Evolutionary conservation across 2,797 vertebrate species (phyloP).

Genomic region (Choloepus didactylus): DNA sequence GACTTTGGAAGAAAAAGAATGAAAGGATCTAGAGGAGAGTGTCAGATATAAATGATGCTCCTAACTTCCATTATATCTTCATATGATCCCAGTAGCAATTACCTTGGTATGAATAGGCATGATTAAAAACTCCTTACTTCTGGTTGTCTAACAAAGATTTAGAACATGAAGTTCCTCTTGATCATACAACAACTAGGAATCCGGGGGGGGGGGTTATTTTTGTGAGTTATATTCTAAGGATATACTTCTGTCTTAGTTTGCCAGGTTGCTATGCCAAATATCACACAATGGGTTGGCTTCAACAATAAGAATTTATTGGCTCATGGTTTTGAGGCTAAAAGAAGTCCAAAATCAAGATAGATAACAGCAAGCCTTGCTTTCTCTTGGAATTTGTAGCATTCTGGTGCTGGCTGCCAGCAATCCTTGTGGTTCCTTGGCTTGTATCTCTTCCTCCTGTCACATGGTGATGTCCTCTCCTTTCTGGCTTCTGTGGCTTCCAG

Average conservation of each 20-base stretch:
- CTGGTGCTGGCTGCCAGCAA: too few species aligned
- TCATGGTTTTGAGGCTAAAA: too few species aligned
- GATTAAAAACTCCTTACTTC: neutral
- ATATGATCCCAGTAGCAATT: neutral
- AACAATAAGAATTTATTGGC: too few species aligned
- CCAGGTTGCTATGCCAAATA: too few species aligned
- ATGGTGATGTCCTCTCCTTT: too few species aligned
- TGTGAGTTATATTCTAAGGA: neutral
- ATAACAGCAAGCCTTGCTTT: too few species aligned
- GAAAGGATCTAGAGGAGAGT: neutral
- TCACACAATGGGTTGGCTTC: too few species aligned
- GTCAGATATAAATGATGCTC: neutral
- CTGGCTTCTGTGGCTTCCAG: too few species aligned
- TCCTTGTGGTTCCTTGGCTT: too few species aligned
- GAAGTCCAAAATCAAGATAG: too few species aligned
- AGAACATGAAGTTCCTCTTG: neutral
- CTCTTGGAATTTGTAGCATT: too few species aligned
- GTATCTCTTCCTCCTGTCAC: too few species aligned
- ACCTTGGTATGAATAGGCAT: neutral
- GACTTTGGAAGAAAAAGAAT: slow-evolving; percentile 39
- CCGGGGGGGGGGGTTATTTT: neutral
- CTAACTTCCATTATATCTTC: neutral
- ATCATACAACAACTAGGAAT: neutral
- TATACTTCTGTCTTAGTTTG: neutral
- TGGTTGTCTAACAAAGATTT: neutral